Conservation (phyloP, 2,888 invertebrate species). For the Syritta pipiens region DNA sequence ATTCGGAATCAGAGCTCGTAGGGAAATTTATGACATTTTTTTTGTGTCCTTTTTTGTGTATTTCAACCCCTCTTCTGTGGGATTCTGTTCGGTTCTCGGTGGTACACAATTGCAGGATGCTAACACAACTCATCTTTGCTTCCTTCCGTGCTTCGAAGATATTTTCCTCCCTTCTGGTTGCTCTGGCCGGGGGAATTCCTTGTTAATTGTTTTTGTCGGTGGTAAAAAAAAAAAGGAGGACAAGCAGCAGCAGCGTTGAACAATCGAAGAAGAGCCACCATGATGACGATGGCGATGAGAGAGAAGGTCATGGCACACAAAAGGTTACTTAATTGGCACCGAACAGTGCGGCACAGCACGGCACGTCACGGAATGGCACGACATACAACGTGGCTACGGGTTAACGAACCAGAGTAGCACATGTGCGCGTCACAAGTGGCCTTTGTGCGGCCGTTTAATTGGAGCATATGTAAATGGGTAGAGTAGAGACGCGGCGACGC, state of each 20-base stretch:
- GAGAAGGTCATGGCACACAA: conserved; percentile 56
- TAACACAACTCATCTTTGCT: conserved; percentile 8
- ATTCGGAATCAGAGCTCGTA: conserved; percentile 41
- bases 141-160: neutral
- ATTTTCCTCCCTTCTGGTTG: neutral
- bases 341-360: conserved; percentile 1
- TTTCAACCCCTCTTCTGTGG: conserved; percentile 21
- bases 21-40: conserved; percentile 63
- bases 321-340: conserved; percentile 67
- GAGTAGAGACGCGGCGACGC: neutral
- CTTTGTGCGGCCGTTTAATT: conserved; percentile 47
- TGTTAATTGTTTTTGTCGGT: conserved; percentile 61
- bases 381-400: conserved; percentile 25
- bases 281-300: conserved; percentile 1
- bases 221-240: conserved; percentile 35
- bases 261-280: conserved; percentile 35
- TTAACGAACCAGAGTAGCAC: conserved; percentile 57
- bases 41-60: conserved; percentile 16
- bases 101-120: no score
- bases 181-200: conserved; percentile 11
- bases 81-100: conserved; percentile 36
- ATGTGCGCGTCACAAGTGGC: conserved; percentile 62
- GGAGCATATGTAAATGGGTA: conserved; percentile 64
- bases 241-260: neutral
- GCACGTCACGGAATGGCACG: conserved; percentile 10